Conservation (phyloP, 2,113 vertebrate species). For the Cettia cetti region DNA sequence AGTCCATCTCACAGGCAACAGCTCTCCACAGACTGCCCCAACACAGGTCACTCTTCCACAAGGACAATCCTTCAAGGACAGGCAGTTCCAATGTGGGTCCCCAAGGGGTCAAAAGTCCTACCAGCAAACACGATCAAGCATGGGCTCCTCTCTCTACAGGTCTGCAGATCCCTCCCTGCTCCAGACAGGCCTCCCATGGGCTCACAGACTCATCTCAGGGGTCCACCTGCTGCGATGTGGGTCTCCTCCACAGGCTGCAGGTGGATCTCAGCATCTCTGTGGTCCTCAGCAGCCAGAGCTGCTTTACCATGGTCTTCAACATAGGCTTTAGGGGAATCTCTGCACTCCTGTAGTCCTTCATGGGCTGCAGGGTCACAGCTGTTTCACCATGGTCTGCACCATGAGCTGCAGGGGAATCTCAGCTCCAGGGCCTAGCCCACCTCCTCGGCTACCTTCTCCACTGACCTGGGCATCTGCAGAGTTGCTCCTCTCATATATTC, state of each 20-base stretch:
- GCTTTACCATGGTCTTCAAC: neutral
- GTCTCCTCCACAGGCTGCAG: neutral
- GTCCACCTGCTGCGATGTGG: fast-evolving
- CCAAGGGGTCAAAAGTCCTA: neutral
- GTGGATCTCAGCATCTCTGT: neutral
- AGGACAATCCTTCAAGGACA: neutral
- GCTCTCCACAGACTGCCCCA: neutral
- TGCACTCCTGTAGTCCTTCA: fast-evolving
- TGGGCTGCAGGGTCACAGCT: neutral
- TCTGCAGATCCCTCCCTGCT: neutral
- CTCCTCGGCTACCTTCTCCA: neutral
- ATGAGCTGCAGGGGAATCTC: neutral
- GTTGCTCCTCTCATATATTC: neutral
- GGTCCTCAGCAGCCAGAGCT: neutral
- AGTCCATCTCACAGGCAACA: neutral
- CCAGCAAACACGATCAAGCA: neutral
- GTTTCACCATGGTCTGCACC: too few species aligned
- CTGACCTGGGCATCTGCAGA: neutral
- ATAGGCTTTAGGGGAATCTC: neutral
- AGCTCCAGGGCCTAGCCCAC: neutral
- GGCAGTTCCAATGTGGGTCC: fast-evolving
- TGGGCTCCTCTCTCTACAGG: too few species aligned
- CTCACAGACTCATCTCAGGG: neutral
- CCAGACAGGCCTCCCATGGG: neutral
- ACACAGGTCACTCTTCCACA: fast-evolving